Base-by-base conservation (phyloP, 2,797 vertebrate genomes). In the Carduelis carduelis region DNA sequence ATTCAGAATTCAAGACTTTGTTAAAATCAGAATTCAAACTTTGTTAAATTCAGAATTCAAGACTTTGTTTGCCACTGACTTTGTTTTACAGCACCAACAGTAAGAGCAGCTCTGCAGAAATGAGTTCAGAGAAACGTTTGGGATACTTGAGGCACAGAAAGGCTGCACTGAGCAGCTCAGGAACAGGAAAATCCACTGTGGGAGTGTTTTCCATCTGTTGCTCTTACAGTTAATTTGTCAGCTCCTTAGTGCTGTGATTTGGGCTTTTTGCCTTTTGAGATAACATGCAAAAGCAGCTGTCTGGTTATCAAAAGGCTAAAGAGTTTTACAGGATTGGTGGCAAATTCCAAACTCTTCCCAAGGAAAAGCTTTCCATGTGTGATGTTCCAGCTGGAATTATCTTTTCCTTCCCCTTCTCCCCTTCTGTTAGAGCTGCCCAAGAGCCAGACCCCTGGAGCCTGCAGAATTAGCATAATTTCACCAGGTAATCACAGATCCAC, bases 371-470 rank as follows among this genome's bases (percentile, higher is more conserved):
- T 96, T 95, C 85, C 70, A 44, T 9, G 26, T 81, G 83, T 55
- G 6, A 79, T 64, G 66, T 87, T 97, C 95, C 97, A 98, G 92
- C 95, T 97, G 97, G 95, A 95, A 91, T 81, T 32, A 18, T 80
- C 56, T 47, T 57, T 37, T 32, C 32, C 70, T 92, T 93, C 80
- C 57, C 60, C 66, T 81, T 83, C 82, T 80, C 27, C 46, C 44
- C 30, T 20, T 50, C 39, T 53, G 28, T 49, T 5, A 14, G 82
- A 89, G 90, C 53, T 87, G 89, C 79, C 47, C 55, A 70, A 61
- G 49, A 49, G 56, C 20, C 9, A 83, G 37, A 13, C 35, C 78
- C 7, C 8, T 35, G 87, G 70, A 94, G 94, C 90, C 88, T 83
- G 92, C 85, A 68, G 53, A 60, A 92, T 68, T 68, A 46, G 13